These are phyloP conservation scores for Scrobipalpa costella DNA, from an alignment of 2,888 invertebrate genomes.

Conservation along the genomic window DNA sequence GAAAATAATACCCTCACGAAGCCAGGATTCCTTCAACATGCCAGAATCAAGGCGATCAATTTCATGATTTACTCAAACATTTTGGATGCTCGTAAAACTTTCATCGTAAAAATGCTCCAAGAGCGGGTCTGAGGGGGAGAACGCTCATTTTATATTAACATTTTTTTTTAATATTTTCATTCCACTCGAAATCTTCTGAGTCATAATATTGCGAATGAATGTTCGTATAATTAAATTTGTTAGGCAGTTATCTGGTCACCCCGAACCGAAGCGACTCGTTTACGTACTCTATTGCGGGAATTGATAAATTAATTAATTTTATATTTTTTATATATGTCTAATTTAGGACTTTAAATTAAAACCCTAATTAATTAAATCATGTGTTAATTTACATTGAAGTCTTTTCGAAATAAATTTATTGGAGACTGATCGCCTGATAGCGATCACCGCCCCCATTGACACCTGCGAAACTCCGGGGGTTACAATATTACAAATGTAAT, in stretches of 20 bases:
- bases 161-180: constrained; percentile 28
- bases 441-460: too few relatives aligned
- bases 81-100: constrained; percentile 38
- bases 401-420: too few relatives aligned
- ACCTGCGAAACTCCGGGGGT: too few relatives aligned
- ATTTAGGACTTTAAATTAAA: too few relatives aligned
- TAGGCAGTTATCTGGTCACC: constrained; percentile 32
- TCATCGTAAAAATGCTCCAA: constrained; percentile 28
- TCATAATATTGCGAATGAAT: constrained; percentile 26
- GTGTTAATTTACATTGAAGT: too few relatives aligned
- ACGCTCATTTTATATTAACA: constrained; percentile 27
- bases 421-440: too few relatives aligned
- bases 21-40: not conserved
- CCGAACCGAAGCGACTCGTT: constrained; percentile 27
- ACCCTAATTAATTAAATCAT: too few relatives aligned
- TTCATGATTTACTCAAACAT: constrained; percentile 29
- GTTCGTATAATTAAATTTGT: constrained; percentile 22
- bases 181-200: constrained; percentile 14
- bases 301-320: too few relatives aligned
- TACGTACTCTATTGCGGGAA: too few relatives aligned
- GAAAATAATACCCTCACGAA: too few relatives aligned
- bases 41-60: constrained; percentile 10
- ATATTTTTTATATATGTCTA: too few relatives aligned
- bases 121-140: not conserved
- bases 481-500: too few relatives aligned